Evolutionary conservation across 2,888 invertebrate species (phyloP).

Genomic region (Drosophila meridiana): DNA sequence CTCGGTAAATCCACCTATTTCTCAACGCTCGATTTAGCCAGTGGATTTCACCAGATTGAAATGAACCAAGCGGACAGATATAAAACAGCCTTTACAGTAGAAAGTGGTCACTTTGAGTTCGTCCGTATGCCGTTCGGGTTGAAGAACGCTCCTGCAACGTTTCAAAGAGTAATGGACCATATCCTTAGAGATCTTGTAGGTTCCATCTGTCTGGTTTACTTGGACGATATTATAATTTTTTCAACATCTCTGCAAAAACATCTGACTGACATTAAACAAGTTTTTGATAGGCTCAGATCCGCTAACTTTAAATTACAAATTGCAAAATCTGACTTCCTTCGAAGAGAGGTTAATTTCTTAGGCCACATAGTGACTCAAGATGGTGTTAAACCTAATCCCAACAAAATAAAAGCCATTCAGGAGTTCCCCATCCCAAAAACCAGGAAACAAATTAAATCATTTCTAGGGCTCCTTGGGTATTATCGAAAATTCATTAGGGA

Average conservation of each 20-base stretch:
- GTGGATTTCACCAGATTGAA: too few relatives aligned
- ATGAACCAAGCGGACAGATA: too few relatives aligned
- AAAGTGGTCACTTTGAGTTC: not conserved
- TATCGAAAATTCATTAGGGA: not conserved
- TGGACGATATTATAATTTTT: not conserved
- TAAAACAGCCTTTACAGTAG: too few relatives aligned
- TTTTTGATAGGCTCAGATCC: not conserved
- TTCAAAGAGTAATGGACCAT: not conserved
- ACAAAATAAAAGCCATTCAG: not conserved
- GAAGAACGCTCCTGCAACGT: slow-evolving; percentile 9
- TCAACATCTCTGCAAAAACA: not conserved
- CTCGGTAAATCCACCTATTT: too few relatives aligned
- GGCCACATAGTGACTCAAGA: not conserved
- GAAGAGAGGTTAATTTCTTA: not conserved
- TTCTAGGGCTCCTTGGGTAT: not conserved
- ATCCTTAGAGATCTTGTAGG: not conserved
- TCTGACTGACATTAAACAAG: not conserved
- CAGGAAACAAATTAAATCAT: not conserved
- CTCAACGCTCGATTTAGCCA: too few relatives aligned
- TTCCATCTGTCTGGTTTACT: not conserved
- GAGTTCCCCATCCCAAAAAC: not conserved
- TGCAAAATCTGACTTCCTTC: not conserved
- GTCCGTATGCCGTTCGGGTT: slow-evolving; percentile 20
- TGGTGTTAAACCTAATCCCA: not conserved
- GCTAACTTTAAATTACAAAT: slow-evolving; percentile 9